Evolutionary conservation across 2,888 invertebrate genomes (phyloP), one percentile per base, ranked within the genome.

Genomic region (Thymelicus acteon): DNA sequence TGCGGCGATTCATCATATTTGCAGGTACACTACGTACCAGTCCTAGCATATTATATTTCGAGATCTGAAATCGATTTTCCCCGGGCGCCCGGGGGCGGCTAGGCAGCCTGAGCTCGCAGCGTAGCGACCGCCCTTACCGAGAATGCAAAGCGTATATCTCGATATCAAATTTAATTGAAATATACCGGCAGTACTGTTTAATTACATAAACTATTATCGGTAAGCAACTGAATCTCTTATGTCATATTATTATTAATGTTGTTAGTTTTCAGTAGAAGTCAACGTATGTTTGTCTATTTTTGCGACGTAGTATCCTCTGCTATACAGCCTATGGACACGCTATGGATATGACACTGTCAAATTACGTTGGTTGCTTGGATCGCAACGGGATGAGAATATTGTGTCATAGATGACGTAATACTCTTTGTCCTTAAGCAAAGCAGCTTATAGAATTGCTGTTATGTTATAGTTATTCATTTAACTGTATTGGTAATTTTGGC

Each of bases 1-100:
- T 5, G 54, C 12, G 5, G 24, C 0, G 19, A 58, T 58, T 8
- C 37, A 58, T 7, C 37, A n/a, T 58, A 39, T 57, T 57, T 52
- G 7, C 54, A 24, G 54, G 54, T 12, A 24, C 54, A 12, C 10
- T 54, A 54, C 8, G 24, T 54, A 12, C 19, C 0, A 19, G 4
- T 52, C 54, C 24, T 54, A 24, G 54, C 24, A 10, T 58, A 39
- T 37, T 39, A 39, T 52, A 40, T 64, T 64, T 64, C 39, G 52
- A 64, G 37, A 49, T 54, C 52, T 24, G 13, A 37, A 52, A 64
- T 64, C 54, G 64, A 64, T 64, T 64, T 64, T 19, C 15, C 64
- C 64, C 61, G 24, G 61, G 31, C 61, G 7, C 15, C 15, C 7
- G 52, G 10, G 24, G 10, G 24, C 15, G 15, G 49, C 10, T 24